Base-by-base conservation (phyloP, 1,140 invertebrate species). In the Samia ricini region DNA sequence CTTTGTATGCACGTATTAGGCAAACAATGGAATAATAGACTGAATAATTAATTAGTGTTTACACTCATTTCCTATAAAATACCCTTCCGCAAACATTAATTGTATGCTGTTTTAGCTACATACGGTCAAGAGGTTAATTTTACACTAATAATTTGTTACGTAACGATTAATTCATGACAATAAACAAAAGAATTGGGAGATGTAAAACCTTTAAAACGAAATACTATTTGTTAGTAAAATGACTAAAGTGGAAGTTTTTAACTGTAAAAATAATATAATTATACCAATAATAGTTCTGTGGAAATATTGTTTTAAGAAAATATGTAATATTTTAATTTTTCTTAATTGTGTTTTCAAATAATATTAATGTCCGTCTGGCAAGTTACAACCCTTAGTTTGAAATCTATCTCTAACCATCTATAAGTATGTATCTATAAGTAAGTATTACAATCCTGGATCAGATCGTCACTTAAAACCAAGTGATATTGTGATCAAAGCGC, bases 11-110 rank as follows among this genome's bases (percentile, higher is more conserved):
- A 15, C 10, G 15, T 72, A 57, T 36, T 61, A 61, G 58, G 56
- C 61, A 71, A 70, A 80, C 73, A 80, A 80, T 80, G 60, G 70
- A 76, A 76, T 65, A 76, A 74, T 69, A 60, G 33, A 15, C 42
- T 55, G 61, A 57, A 66, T 66, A 64, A 66, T 77, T 66, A 72
- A 19, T 3, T 7, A 4, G 56, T 54, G 60, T 66, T 64, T 66
- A 66, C 68, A 65, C 52, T 76, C 60, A 69, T 69, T 76, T 74
- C 73, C 68, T 74, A 64, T 49, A 54, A 63, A 73, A 68, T 61
- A 59, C 55, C 67, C 71, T 78, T 80, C 73, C 73, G 64, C 48
- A 61, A 42, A 15, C 20, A 33, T 22, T 64, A 59, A 63, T 63
- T 8, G 26, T 36, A 58, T 20, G 56, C 20, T 63, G 20, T 54